These are phyloP conservation scores for Grantiella picta DNA, from an alignment of 2,113 vertebrate genomes.

Conservation along the genomic window DNA sequence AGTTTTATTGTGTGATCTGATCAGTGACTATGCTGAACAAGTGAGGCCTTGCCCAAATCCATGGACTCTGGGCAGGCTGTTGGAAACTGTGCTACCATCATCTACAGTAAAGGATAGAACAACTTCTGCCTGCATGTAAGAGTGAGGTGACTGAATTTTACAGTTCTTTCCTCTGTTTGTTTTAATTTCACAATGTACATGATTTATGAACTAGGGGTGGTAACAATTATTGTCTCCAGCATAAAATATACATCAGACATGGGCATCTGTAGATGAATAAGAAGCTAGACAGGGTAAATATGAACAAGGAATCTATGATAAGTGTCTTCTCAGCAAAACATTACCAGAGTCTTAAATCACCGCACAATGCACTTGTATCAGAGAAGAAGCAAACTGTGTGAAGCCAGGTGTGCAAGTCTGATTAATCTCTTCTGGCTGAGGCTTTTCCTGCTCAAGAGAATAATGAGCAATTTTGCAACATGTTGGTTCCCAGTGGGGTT, in stretches of 20 bases:
- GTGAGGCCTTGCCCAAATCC: not conserved
- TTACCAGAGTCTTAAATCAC: not conserved
- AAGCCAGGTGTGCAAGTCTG: slow-evolving; percentile 6
- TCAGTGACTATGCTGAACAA: not conserved
- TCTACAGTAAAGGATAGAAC: not conserved
- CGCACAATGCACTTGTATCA: not conserved
- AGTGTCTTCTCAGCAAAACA: not conserved
- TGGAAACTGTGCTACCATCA: not conserved
- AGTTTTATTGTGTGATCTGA: not conserved
- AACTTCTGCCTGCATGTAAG: not conserved
- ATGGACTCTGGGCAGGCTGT: rapidly evolving
- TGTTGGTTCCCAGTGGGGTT: not conserved
- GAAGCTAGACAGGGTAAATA: not conserved
- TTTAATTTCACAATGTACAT: not conserved
- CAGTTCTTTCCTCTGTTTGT: not conserved
- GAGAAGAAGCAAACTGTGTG: not conserved
- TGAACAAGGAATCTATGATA: not conserved
- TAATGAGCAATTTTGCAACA: slow-evolving; percentile 21
- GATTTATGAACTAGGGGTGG: not conserved
- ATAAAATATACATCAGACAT: not conserved
- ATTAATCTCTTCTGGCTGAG: slow-evolving; percentile 26
- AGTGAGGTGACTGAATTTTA: not conserved
- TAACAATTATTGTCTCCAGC: not conserved
- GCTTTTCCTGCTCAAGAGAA: slow-evolving; percentile 12
- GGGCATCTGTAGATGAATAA: not conserved